Conservation (phyloP, 2,797 vertebrate genomes). For the Notolepis coatsorum region DNA sequence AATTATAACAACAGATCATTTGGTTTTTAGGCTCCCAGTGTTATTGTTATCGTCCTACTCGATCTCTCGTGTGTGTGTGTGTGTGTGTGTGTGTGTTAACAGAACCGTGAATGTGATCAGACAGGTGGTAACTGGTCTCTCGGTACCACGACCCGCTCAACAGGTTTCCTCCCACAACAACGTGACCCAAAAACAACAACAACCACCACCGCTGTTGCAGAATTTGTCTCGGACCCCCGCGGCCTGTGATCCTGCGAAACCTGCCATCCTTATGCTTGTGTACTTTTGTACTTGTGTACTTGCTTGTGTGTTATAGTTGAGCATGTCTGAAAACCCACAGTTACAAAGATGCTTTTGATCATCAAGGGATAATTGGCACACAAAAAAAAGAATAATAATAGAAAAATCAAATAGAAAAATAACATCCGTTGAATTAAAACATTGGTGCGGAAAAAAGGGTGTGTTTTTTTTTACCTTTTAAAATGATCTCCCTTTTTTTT, state of each 20-base stretch:
- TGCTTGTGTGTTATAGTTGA: slow-evolving; percentile 26
- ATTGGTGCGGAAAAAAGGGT: slow-evolving; percentile 80
- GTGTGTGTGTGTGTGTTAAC: slow-evolving; percentile 34
- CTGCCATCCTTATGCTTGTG: slow-evolving; percentile 60
- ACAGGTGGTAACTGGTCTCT: slow-evolving; percentile 33
- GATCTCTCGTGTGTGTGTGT: neutral
- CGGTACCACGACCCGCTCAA: slow-evolving; percentile 67
- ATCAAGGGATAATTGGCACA: slow-evolving; percentile 82
- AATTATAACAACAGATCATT: slow-evolving; percentile 70
- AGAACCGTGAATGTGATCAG: slow-evolving; percentile 61
- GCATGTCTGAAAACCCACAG: slow-evolving; percentile 73
- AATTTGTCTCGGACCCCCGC: slow-evolving; percentile 60
- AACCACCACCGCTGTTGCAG: slow-evolving; percentile 63
- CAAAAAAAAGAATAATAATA: slow-evolving; percentile 82
- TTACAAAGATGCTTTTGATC: slow-evolving; percentile 81
- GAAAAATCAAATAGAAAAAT: slow-evolving; percentile 87
- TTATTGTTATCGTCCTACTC: neutral
- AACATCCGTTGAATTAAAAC: slow-evolving; percentile 85
- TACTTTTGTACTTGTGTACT: slow-evolving; percentile 28
- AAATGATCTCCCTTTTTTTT: slow-evolving; percentile 82
- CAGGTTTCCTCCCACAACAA: slow-evolving; percentile 48
- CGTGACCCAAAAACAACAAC: too few species aligned
- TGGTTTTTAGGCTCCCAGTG: slow-evolving; percentile 66
- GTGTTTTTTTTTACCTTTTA: slow-evolving; percentile 77
- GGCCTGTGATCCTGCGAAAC: slow-evolving; percentile 59